Conservation (phyloP, 1,140 invertebrate species). For the Papilio polytes region DNA sequence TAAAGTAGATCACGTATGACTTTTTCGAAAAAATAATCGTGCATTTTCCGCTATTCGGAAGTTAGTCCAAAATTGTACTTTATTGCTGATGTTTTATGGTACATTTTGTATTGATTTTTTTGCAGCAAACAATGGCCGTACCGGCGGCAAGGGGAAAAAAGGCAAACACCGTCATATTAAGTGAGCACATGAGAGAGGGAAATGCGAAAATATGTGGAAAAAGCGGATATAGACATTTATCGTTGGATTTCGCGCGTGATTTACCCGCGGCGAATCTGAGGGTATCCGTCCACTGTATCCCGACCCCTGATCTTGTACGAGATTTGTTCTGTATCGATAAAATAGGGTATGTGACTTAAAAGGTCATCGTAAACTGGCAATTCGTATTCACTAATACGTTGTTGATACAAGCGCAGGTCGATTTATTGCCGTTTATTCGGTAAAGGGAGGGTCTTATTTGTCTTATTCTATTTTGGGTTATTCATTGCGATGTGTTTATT, state of each 20-base stretch:
- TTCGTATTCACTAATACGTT: constrained; percentile 74
- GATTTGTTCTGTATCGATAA: constrained; percentile 39
- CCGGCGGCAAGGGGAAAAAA: constrained; percentile 71
- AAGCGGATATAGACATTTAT: constrained; percentile 83
- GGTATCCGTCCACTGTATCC: constrained; percentile 60
- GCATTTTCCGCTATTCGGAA: constrained; percentile 58
- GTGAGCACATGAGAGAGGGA: constrained; percentile 82
- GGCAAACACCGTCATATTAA: constrained; percentile 81
- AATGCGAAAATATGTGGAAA: constrained; percentile 82
- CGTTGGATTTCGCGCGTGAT: constrained; percentile 80
- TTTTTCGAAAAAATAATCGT: constrained; percentile 66
- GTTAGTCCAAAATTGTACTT: constrained; percentile 42
- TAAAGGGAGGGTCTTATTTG: constrained; percentile 72
- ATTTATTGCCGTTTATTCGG: constrained; percentile 74
- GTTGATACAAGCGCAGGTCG: constrained; percentile 74
- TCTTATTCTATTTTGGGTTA: constrained; percentile 71
- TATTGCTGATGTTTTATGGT: constrained; percentile 40
- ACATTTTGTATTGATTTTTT: constrained; percentile 38
- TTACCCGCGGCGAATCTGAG: constrained; percentile 79
- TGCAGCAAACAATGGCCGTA: constrained; percentile 42
- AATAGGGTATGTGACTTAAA: constrained; percentile 30
- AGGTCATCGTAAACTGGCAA: constrained; percentile 56
- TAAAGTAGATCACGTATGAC: constrained; percentile 43
- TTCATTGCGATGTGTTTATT: constrained; percentile 54
- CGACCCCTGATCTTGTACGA: constrained; percentile 47